These are phyloP conservation scores for Fundulus diaphanus DNA, from an alignment of 2,797 vertebrate species.

Conservation along the genomic window DNA sequence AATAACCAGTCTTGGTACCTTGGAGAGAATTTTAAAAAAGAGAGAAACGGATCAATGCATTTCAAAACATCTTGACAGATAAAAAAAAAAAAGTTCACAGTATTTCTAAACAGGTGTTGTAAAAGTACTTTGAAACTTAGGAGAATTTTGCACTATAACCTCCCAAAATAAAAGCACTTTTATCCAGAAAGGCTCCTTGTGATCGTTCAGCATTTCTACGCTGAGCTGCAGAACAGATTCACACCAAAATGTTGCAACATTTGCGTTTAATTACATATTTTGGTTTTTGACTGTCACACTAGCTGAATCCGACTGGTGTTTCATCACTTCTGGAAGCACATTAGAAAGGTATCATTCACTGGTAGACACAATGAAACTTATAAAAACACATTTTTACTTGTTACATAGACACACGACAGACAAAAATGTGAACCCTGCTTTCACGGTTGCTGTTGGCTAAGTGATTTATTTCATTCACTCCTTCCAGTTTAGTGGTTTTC, in stretches of 20 bases:
- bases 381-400: background rate
- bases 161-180: background rate
- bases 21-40: background rate
- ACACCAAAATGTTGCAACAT: background rate
- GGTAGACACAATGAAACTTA: too few relatives aligned
- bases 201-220: background rate
- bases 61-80: background rate
- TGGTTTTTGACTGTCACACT: background rate
- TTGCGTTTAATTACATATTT: too few relatives aligned
- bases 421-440: conserved; percentile 8
- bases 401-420: background rate
- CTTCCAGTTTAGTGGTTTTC: conserved; percentile 61
- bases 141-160: background rate
- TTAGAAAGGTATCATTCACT: background rate
- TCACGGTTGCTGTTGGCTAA: conserved; percentile 6
- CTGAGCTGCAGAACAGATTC: background rate
- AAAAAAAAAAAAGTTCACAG: background rate
- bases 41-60: background rate
- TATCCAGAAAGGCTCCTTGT: background rate
- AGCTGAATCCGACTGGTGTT: background rate
- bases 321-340: too few relatives aligned
- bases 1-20: background rate
- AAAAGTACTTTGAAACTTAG: background rate
- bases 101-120: background rate
- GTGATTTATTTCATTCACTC: conserved; percentile 26